phyloP scores from a whole-genome alignment of 2,797 vertebrate genomes.

The Cyprinella venusta region DNA sequence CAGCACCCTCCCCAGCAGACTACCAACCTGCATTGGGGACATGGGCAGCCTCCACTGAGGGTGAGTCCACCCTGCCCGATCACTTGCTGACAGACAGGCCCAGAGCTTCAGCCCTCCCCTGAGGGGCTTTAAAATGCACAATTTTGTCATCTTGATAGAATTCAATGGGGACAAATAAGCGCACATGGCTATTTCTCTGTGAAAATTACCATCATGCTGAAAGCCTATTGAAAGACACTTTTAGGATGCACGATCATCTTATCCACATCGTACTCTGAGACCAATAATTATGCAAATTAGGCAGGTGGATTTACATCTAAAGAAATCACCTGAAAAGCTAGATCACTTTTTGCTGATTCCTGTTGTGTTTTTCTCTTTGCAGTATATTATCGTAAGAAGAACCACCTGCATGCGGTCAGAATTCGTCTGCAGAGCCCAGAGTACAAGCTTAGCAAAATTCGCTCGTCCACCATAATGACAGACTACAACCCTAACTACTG shows the following conservation, averaged over 20 bases:
- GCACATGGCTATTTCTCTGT: neutral
- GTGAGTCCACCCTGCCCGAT: slow-evolving; percentile 76
- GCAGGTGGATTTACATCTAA: slow-evolving; percentile 1
- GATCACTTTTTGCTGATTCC: slow-evolving; percentile 39
- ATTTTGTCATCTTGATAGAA: slow-evolving; percentile 18
- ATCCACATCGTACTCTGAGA: neutral
- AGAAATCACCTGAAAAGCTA: neutral
- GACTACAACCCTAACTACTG: slow-evolving; percentile 95
- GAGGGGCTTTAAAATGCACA: neutral
- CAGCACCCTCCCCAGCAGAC: slow-evolving; percentile 81
- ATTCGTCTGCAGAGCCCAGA: slow-evolving; percentile 85
- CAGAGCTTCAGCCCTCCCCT: slow-evolving; percentile 56
- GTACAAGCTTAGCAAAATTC: slow-evolving; percentile 92
- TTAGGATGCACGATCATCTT: neutral
- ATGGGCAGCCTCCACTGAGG: slow-evolving; percentile 74
- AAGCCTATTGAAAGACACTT: slow-evolving; percentile 21
- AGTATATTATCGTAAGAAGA: slow-evolving; percentile 92
- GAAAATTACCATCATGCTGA: slow-evolving; percentile 9
- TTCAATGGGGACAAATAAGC: slow-evolving; percentile 3
- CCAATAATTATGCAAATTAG: slow-evolving; percentile 15
- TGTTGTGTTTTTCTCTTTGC: slow-evolving; percentile 39
- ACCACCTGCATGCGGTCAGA: slow-evolving; percentile 83
- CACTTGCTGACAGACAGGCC: slow-evolving; percentile 71
- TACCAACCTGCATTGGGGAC: slow-evolving; percentile 84
- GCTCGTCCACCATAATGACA: slow-evolving; percentile 90